A percentile compares a stretch with the other conserved stretches of the same genome.
These are phyloP conservation scores for Podiceps cristatus DNA, from an alignment of 2,113 vertebrate species.

Conservation along the genomic window DNA sequence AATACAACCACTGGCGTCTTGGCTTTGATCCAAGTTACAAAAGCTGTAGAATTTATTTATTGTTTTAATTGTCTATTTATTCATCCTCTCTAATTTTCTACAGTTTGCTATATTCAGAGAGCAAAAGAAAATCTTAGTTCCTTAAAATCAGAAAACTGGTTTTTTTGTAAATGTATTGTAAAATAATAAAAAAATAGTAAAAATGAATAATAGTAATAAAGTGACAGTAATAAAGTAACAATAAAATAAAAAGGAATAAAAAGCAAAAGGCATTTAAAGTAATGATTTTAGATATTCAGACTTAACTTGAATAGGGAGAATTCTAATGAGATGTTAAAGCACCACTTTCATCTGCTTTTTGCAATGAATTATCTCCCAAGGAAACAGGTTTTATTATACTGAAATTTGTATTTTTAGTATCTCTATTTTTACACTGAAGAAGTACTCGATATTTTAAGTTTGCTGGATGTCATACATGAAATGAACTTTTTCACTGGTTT, in stretches of 20 bases:
- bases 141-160: not conserved
- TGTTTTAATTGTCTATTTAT: constrained; percentile 37
- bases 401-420: not conserved
- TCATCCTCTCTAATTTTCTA: not conserved
- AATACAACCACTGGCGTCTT: constrained; percentile 31
- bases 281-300: constrained; percentile 29
- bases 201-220: constrained; percentile 20
- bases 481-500: not conserved
- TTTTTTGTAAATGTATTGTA: not conserved
- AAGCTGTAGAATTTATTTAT: constrained; percentile 33
- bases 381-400: not conserved
- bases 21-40: constrained; percentile 26
- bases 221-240: not conserved
- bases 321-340: constrained; percentile 27
- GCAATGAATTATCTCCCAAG: constrained; percentile 4
- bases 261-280: not conserved
- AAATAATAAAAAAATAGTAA: not conserved
- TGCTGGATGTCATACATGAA: not conserved
- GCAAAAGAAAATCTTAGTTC: not conserved
- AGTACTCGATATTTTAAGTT: not conserved
- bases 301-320: not conserved
- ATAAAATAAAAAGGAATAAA: constrained; percentile 9
- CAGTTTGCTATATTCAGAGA: not conserved
- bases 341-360: not conserved
- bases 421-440: not conserved